Percentiles rank a stretch among this genome's conserved stretches.
phyloP scores from a whole-genome alignment of 2,797 vertebrate genomes.

The Takifugu rubripes region DNA sequence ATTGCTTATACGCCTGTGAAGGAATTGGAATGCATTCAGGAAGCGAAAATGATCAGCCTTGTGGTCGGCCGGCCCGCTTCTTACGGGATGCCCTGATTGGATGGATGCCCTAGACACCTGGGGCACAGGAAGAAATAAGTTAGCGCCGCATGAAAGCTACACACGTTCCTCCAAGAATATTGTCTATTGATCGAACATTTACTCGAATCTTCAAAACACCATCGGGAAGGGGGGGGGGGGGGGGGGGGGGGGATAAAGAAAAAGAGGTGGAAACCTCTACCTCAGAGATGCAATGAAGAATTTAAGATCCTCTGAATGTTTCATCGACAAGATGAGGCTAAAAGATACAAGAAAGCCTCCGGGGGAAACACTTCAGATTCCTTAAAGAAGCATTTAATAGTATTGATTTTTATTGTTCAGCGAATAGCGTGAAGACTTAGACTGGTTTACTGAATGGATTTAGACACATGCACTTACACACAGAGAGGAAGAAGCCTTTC shows the following conservation, averaged over 20 bases:
- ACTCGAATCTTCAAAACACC: slow-evolving; percentile 63
- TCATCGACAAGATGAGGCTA: slow-evolving; percentile 74
- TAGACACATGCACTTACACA: slow-evolving; percentile 71
- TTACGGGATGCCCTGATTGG: slow-evolving; percentile 58
- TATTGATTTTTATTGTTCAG: slow-evolving; percentile 80
- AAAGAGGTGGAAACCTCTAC: slow-evolving; percentile 42
- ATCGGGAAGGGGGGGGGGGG: neutral
- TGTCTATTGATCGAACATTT: slow-evolving; percentile 65
- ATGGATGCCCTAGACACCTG: slow-evolving; percentile 47
- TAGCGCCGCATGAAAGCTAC: slow-evolving; percentile 68
- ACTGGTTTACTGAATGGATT: slow-evolving; percentile 78
- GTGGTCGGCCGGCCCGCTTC: slow-evolving; percentile 42
- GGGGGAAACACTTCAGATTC: slow-evolving; percentile 70
- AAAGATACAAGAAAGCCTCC: slow-evolving; percentile 71
- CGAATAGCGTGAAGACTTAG: slow-evolving; percentile 75
- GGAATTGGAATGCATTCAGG: slow-evolving; percentile 77
- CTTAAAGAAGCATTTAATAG: slow-evolving; percentile 78
- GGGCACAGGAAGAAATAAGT: slow-evolving; percentile 66
- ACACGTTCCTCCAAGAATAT: slow-evolving; percentile 46
- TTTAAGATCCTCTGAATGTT: slow-evolving; percentile 76
- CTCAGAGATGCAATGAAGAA: slow-evolving; percentile 76
- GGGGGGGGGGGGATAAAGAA: slow-evolving; percentile 14
- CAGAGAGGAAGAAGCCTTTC: slow-evolving; percentile 55
- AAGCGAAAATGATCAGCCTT: slow-evolving; percentile 66
- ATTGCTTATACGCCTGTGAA: slow-evolving; percentile 83